A percentile compares a stretch with the other conserved stretches of the same genome.
Conservation (phyloP, 37 sponge, comb jelly and placozoan species). For the Beroe forskalii region DNA sequence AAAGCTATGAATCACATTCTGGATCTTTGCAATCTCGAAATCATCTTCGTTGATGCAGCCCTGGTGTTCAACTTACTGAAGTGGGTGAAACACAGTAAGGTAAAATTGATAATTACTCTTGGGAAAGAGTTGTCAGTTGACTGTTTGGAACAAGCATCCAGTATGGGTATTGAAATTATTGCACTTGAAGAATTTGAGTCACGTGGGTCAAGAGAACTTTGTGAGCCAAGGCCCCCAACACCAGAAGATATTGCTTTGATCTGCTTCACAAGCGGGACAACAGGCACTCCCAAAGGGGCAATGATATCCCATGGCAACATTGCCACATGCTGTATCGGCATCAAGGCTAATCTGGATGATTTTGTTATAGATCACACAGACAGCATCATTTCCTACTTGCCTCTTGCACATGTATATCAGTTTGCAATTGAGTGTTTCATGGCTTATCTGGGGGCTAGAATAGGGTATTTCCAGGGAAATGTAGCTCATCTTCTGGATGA, state of each 20-base stretch:
- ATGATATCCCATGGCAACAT: constrained; percentile 59
- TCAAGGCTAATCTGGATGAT: constrained; percentile 9
- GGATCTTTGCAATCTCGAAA: neutral
- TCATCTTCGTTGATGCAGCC: constrained; percentile 33
- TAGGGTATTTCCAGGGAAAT: constrained; percentile 65
- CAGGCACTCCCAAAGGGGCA: constrained; percentile 67
- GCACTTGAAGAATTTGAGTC: neutral
- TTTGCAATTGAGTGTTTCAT: constrained; percentile 51
- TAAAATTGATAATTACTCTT: constrained; percentile 4
- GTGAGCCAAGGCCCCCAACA: constrained; percentile 16
- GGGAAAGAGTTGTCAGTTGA: constrained; percentile 19
- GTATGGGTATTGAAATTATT: neutral
- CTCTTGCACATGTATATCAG: constrained; percentile 64
- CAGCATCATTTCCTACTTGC: constrained; percentile 63
- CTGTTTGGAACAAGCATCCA: constrained; percentile 11
- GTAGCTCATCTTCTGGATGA: constrained; percentile 33
- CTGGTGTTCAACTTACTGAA: constrained; percentile 31
- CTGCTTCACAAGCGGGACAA: constrained; percentile 59
- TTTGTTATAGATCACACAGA: neutral
- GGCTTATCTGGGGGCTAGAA: constrained; percentile 47
- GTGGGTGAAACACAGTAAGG: neutral
- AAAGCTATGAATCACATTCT: constrained; percentile 62
- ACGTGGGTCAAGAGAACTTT: neutral
- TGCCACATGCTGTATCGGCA: constrained; percentile 27
- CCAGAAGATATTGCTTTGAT: constrained; percentile 40